Base-by-base conservation (phyloP, 37 sponge, comb jelly and placozoan genomes). In the Crambe crambe region DNA sequence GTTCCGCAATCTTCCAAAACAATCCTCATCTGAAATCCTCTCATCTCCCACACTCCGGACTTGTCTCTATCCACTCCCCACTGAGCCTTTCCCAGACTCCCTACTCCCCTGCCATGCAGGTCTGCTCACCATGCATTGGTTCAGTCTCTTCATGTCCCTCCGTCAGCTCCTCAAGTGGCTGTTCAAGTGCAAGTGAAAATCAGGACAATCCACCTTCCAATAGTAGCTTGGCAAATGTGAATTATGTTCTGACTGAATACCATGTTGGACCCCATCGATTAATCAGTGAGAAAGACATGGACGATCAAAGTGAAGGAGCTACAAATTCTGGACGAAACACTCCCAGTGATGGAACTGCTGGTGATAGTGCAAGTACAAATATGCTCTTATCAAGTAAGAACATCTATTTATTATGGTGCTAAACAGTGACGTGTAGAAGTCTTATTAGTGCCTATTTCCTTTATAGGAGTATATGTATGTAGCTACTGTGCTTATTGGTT, bases 141-240 rank as follows among this genome's bases (percentile, higher is more conserved):
- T 72, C 78, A 12, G 37, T 78, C 12, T 70, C 75, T 42, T 83
- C 85, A 41, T 75, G 61, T 60, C 73, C 78, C 1, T 81, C 82
- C 2, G 77, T 87, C 27, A 76, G 82, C 59, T 77, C 83, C 3
- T 82, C 88, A 26, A 88, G 88, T 77, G 88, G 88, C 3, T 88
- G 83, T 51, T 88, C 89, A 4, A 79, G 88, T 43, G 76, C 84
- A n/a, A 83, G 84, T 73, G 89, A 81, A 10, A 60, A 76, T 30
- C 35, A 32, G 38, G 56, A 54, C 35, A 2, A 30, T 47, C 25
- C 42, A 8, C 15, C 63, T 20, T 20, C 20, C 9, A 31, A 9
- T 4, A 4, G 38, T 10, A 32, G 38, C 35, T 12, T n/a, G n/a
- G n/a, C n/a, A n/a, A n/a, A n/a, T n/a, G n/a, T 27, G 32, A 35